Conservation (phyloP, 2,888 invertebrate species). For the Epistrophe grossulariae region DNA sequence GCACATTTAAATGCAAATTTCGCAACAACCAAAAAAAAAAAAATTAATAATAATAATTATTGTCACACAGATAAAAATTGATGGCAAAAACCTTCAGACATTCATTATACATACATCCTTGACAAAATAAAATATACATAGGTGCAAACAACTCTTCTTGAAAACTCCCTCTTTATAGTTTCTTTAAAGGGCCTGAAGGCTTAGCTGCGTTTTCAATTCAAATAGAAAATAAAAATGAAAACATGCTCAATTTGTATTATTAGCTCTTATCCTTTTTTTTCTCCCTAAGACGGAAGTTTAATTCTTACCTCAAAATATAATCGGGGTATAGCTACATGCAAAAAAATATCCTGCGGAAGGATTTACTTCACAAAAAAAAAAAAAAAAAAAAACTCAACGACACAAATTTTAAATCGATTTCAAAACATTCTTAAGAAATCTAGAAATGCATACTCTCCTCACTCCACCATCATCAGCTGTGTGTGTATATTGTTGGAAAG, state of each 20-base stretch:
- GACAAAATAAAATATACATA: slow-evolving; percentile 24
- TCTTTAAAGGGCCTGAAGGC: not conserved
- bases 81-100: not conserved
- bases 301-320: slow-evolving; percentile 26
- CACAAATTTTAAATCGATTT: slow-evolving; percentile 63
- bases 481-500: slow-evolving; percentile 19
- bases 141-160: not conserved
- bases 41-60: slow-evolving; percentile 1
- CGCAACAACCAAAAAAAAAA: not conserved
- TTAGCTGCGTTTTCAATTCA: slow-evolving; percentile 23
- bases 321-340: not conserved
- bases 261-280: slow-evolving; percentile 41
- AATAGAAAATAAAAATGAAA: not conserved
- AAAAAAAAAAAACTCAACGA: not conserved
- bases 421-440: slow-evolving; percentile 30
- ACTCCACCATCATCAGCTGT: not conserved
- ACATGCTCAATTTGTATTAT: slow-evolving; percentile 22
- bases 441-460: not conserved
- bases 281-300: slow-evolving; percentile 40
- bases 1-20: slow-evolving; percentile 30
- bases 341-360: slow-evolving; percentile 23
- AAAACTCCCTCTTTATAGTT: slow-evolving; percentile 3
- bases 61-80: slow-evolving; percentile 23
- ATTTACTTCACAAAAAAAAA: slow-evolving; percentile 1
- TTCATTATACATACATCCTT: not conserved